phyloP scores from a whole-genome alignment of 2,888 invertebrate genomes.

The Agrochola circellaris region DNA sequence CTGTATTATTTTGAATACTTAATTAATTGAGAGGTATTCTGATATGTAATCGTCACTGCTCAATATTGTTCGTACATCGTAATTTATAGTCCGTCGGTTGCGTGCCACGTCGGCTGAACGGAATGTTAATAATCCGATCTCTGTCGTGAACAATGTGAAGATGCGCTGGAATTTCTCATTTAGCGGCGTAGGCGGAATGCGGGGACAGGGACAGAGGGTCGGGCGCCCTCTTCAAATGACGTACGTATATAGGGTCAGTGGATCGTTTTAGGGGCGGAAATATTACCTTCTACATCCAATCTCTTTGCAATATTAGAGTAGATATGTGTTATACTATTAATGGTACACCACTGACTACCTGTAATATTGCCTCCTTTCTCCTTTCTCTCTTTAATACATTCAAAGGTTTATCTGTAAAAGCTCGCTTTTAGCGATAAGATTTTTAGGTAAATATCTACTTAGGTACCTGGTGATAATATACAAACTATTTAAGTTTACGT shows the following conservation, averaged over 20 bases:
- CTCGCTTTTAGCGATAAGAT: no score
- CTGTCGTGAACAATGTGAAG: constrained; percentile 22
- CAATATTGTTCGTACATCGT: constrained; percentile 1
- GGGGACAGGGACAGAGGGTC: not conserved
- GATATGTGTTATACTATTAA: no score
- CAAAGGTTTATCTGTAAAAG: no score
- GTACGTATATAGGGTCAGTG: no score
- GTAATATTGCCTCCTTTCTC: no score
- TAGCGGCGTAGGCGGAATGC: constrained; percentile 48
- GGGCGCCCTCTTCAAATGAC: not conserved
- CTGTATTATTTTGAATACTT: not conserved
- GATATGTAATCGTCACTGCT: not conserved
- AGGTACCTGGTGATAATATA: no score
- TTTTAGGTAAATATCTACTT: not conserved
- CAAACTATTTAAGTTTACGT: not conserved
- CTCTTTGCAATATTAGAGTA: no score
- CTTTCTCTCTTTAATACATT: no score
- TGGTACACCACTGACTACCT: no score
- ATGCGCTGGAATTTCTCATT: constrained; percentile 72
- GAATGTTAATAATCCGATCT: constrained; percentile 54
- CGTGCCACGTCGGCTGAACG: constrained; percentile 1
- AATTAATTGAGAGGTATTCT: not conserved
- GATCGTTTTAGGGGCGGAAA: no score
- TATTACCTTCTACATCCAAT: no score
- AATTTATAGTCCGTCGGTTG: not conserved